Percentiles rank a stretch among this genome's conserved stretches.
Conservation (phyloP, 2,113 vertebrate species). For the Rhinopomastus cyanomelas region DNA sequence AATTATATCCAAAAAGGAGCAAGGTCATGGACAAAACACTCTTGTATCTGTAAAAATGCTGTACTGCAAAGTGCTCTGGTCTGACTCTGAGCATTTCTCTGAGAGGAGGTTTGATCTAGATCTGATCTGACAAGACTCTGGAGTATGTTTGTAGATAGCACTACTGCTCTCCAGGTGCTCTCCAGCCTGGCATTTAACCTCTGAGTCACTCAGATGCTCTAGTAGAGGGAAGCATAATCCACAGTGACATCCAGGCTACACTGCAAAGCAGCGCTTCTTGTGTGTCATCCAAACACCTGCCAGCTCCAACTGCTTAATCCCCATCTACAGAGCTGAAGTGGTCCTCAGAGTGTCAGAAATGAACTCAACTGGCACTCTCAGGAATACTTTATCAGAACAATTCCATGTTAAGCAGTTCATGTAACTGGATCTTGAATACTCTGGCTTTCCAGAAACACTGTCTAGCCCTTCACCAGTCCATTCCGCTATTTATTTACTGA, state of each 20-base stretch:
- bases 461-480: neutral
- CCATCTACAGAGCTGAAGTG: neutral
- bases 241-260: neutral
- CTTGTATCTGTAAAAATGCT: neutral
- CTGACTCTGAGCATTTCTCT: neutral
- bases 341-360: neutral
- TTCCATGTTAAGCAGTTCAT: neutral
- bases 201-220: neutral
- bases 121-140: constrained; percentile 8
- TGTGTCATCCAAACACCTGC: neutral
- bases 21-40: neutral
- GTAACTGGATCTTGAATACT: neutral
- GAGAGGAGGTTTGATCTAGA: neutral
- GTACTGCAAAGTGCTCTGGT: neutral
- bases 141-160: neutral
- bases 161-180: neutral
- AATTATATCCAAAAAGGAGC: neutral
- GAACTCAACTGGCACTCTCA: constrained; percentile 28
- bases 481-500: neutral
- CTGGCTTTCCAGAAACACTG: neutral
- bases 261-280: neutral
- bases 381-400: constrained; percentile 15
- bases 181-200: neutral
- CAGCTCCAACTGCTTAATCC: neutral
- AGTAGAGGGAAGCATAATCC: neutral